Conservation (phyloP, 1,140 invertebrate genomes). For the Bombus balteatus region DNA sequence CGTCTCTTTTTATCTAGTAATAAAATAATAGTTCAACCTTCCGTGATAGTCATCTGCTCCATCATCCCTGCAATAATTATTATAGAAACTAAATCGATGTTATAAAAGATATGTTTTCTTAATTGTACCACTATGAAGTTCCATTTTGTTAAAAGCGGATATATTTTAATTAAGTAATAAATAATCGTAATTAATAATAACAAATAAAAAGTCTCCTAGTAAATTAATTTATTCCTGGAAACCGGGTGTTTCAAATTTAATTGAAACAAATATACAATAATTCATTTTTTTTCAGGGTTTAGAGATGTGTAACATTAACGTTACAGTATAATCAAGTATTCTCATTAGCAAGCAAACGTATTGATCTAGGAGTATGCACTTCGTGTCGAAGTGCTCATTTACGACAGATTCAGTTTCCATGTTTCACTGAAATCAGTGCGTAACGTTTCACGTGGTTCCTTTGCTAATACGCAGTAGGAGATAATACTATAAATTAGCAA, state of each 20-base stretch:
- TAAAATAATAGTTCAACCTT: no score
- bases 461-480: background rate
- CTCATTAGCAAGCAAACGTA: background rate
- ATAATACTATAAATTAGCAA: background rate
- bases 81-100: background rate
- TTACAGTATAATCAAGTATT: background rate
- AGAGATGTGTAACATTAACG: background rate
- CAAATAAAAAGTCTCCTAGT: no score
- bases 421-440: background rate
- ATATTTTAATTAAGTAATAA: no score
- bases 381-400: background rate
- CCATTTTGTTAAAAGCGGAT: no score
- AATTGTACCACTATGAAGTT: background rate
- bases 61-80: background rate
- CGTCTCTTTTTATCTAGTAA: no score
- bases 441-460: background rate
- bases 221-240: no score
- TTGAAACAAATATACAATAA: background rate
- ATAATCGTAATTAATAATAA: no score
- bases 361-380: background rate
- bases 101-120: background rate
- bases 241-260: background rate
- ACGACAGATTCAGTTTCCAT: conserved; percentile 7
- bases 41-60: no score
- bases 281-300: background rate